Base-by-base conservation (phyloP, 2,113 vertebrate species). In the Reinhardtius hippoglossoides region DNA sequence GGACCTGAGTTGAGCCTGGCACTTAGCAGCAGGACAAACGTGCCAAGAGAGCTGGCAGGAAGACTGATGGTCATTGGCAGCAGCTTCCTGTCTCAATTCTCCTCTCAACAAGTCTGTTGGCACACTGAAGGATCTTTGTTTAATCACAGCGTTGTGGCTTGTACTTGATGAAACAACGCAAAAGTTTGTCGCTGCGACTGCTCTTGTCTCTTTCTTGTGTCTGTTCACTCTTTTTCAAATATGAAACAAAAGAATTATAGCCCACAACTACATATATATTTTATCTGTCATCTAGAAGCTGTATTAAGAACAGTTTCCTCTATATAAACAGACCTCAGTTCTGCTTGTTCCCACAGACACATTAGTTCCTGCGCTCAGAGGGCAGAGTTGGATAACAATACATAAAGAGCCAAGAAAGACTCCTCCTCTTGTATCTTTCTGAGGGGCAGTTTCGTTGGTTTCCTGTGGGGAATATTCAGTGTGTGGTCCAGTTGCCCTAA, bases 381-480 rank as follows among this genome's bases (percentile, higher is more conserved):
- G 44, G 37, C 24, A 31, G 1, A 37, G 15, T 42, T 66, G 31
- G 31, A 20, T 14, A 58, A 67, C 40, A 67, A 46, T 13, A 58
- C 31, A 67, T 23, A 54, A 71, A 7, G 13, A 50, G n/a, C 57
- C 14, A 58, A 82, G 57, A 67, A 37, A 40, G 24, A 46, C 35
- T 40, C 62, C 20, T 56, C 54, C 9, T 66, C 59, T 27, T 63
- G 35, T 44, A 52, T 67, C 65, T 64, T 72, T 64, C 60, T 7
- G 18, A 62, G 2, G 12, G 50, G 48, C 23, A 20, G 26, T 60
- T 21, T 60, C 23, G 48, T 58, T 21, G 52, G 31, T 69, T 40
- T 64, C 58, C 63, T 60, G 18, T 74, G 35, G 65, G 54, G 60
- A 62, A 67, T 35, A 73, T 67, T 20, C 35, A 67, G 10, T 52